Evolutionary conservation across 1,140 invertebrate species (phyloP).

Genomic region (Oppia nitens): DNA sequence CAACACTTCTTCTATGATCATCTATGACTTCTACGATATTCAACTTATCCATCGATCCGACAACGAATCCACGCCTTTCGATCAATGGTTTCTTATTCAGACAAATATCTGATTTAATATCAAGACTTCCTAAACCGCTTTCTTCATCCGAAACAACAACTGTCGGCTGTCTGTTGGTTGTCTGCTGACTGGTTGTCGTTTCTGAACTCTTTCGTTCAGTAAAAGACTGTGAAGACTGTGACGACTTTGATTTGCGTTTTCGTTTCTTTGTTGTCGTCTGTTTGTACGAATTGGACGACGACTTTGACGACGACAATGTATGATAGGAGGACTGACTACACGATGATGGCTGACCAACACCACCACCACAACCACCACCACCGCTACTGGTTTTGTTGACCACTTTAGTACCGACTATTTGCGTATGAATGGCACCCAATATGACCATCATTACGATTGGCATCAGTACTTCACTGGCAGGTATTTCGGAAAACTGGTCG

Average conservation of each 20-base stretch:
- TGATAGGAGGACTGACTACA: neutral
- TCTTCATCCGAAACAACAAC: conserved; percentile 36
- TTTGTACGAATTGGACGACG: neutral
- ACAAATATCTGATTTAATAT: neutral
- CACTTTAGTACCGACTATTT: conserved; percentile 40
- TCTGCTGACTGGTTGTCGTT: neutral
- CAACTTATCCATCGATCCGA: neutral
- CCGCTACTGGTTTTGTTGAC: neutral
- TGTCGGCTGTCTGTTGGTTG: neutral
- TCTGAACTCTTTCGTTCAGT: neutral
- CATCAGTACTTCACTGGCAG: conserved; percentile 28
- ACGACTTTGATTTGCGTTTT: neutral
- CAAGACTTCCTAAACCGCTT: conserved; percentile 49
- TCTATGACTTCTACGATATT: neutral
- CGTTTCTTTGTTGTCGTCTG: neutral
- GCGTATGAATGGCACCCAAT: conserved; percentile 69
- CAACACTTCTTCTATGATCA: too few relatives aligned
- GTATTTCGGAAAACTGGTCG: neutral
- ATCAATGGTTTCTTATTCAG: neutral
- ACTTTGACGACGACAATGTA: neutral
- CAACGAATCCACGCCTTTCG: neutral
- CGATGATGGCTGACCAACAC: neutral
- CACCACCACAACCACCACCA: conserved; percentile 1
- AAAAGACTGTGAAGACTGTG: too few relatives aligned
- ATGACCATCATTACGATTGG: conserved; percentile 61